A percentile compares a stretch with the other conserved stretches of the same genome.
These are phyloP conservation scores for Neolamprologus caudopunctatus DNA, from an alignment of 2,113 vertebrate genomes.

Conservation along the genomic window DNA sequence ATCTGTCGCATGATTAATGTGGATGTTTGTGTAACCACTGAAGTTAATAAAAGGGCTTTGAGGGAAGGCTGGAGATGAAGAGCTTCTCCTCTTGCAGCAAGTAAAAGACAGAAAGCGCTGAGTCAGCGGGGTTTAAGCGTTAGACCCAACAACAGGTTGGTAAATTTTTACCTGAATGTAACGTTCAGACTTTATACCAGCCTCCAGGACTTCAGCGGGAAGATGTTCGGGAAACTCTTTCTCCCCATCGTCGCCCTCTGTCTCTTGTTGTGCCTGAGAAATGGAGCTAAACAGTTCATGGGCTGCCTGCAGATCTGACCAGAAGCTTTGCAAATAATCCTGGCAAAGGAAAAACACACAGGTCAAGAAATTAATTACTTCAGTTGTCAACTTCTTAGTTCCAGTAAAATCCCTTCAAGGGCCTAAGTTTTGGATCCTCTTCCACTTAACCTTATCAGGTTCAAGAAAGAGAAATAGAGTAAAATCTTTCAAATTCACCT, in stretches of 20 bases:
- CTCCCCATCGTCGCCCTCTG: conserved; percentile 79
- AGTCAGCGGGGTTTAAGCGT: background rate
- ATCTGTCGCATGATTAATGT: background rate
- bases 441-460: background rate
- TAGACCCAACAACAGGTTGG: background rate
- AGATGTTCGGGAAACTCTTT: conserved; percentile 85
- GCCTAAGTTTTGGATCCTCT: background rate
- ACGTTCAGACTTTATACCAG: conserved; percentile 90
- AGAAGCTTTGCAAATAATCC: conserved; percentile 89
- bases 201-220: conserved; percentile 79
- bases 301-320: conserved; percentile 81
- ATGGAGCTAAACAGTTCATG: conserved; percentile 83
- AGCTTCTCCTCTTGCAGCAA: background rate
- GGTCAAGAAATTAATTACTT: background rate
- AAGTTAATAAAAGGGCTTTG: background rate
- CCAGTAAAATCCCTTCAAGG: background rate
- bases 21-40: background rate
- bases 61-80: background rate
- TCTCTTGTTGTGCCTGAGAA: conserved; percentile 75
- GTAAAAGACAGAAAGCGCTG: background rate
- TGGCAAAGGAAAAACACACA: conserved; percentile 31
- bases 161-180: conserved; percentile 73
- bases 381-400: background rate
- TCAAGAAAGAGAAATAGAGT: background rate
- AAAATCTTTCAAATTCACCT: background rate